Conservation (phyloP, 2,888 invertebrate genomes). For the Sinotaia quadrata region DNA sequence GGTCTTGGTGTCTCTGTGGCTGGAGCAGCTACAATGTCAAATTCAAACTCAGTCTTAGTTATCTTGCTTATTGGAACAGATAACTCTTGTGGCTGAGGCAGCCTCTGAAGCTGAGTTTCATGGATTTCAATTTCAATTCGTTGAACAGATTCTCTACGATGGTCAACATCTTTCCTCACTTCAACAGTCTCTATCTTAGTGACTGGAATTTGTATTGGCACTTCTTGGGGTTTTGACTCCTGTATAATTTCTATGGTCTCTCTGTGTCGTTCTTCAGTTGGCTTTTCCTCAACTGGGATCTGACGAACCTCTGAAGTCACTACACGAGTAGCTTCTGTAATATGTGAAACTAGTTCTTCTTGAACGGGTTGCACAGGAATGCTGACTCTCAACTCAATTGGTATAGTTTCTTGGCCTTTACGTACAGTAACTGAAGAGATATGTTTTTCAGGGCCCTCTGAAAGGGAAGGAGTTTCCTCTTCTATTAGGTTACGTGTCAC, state of each 20-base stretch:
- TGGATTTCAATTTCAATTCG: slow-evolving; percentile 64
- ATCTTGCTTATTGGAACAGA: slow-evolving; percentile 50
- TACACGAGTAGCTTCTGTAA: slow-evolving; percentile 52
- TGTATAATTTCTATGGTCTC: slow-evolving; percentile 65
- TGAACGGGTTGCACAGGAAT: slow-evolving; percentile 48
- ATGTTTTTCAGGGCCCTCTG: slow-evolving; percentile 49
- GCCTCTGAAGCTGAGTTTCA: slow-evolving; percentile 53
- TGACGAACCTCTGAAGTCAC: slow-evolving; percentile 55
- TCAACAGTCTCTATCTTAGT: slow-evolving; percentile 46
- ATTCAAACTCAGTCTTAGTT: slow-evolving; percentile 43
- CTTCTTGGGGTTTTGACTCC: slow-evolving; percentile 54
- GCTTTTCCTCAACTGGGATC: slow-evolving; percentile 43
- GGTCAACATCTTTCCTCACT: slow-evolving; percentile 40
- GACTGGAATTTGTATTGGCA: slow-evolving; percentile 47
- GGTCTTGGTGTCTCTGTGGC: slow-evolving; percentile 47
- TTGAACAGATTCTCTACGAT: slow-evolving; percentile 47
- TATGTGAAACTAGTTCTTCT: slow-evolving; percentile 45
- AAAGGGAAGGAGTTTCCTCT: slow-evolving; percentile 36
- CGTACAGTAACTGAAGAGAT: slow-evolving; percentile 54
- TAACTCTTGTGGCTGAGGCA: slow-evolving; percentile 54
- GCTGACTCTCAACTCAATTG: slow-evolving; percentile 51
- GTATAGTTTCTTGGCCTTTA: slow-evolving; percentile 48
- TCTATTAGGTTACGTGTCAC: slow-evolving; percentile 26
- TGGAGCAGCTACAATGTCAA: slow-evolving; percentile 39
- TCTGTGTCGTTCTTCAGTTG: slow-evolving; percentile 48